These are phyloP conservation scores for Semaprochilodus insignis DNA, from an alignment of 2,797 vertebrate genomes.

Conservation along the genomic window DNA sequence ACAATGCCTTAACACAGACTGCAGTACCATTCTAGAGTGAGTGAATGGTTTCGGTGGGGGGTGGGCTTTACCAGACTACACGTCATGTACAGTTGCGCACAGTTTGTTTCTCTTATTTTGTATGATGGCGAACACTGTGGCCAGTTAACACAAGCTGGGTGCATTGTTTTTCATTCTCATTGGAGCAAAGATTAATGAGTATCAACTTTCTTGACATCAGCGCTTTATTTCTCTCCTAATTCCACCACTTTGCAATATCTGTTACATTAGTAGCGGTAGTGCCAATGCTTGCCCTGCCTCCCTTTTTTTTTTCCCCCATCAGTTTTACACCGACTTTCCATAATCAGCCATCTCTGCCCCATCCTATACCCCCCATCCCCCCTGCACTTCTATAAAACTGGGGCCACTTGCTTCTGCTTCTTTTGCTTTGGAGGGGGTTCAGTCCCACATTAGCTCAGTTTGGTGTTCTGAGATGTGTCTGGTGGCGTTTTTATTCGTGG, in stretches of 20 bases:
- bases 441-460: constrained; percentile 51
- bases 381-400: constrained; percentile 17
- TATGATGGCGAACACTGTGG: constrained; percentile 45
- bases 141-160: constrained; percentile 35
- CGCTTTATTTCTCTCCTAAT: neutral
- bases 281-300: neutral
- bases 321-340: neutral
- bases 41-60: constrained; percentile 38
- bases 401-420: constrained; percentile 24
- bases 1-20: constrained; percentile 83
- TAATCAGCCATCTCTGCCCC: neutral
- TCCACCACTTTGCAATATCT: neutral
- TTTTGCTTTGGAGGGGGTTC: neutral
- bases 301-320: neutral
- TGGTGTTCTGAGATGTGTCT: constrained; percentile 77
- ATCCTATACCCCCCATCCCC: neutral
- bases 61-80: constrained; percentile 7
- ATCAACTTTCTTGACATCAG: neutral
- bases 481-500: constrained; percentile 79
- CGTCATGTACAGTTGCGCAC: constrained; percentile 41
- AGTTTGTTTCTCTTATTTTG: constrained; percentile 39
- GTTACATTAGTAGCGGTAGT: neutral
- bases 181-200: constrained; percentile 8
- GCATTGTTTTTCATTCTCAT: constrained; percentile 3
- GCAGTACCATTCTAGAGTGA: constrained; percentile 65